phyloP scores from a whole-genome alignment of 2,113 vertebrate species.

The Peromyscus californicus region DNA sequence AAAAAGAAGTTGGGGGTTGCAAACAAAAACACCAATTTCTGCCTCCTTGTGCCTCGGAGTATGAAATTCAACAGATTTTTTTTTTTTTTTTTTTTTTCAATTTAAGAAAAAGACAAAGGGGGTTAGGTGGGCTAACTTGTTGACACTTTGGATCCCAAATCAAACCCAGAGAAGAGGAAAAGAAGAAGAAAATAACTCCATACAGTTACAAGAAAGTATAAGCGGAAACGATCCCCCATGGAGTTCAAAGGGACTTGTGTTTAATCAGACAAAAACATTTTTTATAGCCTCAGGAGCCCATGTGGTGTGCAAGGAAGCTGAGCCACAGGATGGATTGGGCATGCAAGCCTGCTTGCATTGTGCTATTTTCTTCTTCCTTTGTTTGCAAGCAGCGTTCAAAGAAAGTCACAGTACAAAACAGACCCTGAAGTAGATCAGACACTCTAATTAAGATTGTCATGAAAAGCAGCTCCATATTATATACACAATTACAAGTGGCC shows the following conservation, averaged over 20 bases:
- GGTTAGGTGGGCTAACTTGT: not conserved
- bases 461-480: not conserved
- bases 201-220: conserved; percentile 75
- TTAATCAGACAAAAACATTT: conserved; percentile 72
- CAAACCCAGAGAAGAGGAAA: not conserved
- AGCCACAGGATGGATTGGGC: conserved; percentile 40
- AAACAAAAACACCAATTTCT: not conserved
- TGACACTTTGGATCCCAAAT: conserved; percentile 79
- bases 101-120: conserved; percentile 70
- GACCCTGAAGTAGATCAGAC: not conserved
- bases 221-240: conserved; percentile 75
- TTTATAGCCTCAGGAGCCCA: conserved; percentile 68
- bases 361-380: conserved; percentile 35
- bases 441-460: not conserved
- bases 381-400: conserved; percentile 32
- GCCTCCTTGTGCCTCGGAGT: conserved; percentile 77
- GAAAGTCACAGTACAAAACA: not conserved
- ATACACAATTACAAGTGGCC: not conserved
- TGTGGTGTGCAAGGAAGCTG: conserved; percentile 25
- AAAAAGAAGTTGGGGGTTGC: not conserved
- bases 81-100: conserved; percentile 56
- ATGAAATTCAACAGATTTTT: conserved; percentile 80
- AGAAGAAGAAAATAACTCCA: conserved; percentile 71
- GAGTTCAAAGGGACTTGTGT: conserved; percentile 83
- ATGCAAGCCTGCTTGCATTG: not conserved